Base-by-base conservation (phyloP, 2,113 vertebrate genomes). In the Caretta caretta region DNA sequence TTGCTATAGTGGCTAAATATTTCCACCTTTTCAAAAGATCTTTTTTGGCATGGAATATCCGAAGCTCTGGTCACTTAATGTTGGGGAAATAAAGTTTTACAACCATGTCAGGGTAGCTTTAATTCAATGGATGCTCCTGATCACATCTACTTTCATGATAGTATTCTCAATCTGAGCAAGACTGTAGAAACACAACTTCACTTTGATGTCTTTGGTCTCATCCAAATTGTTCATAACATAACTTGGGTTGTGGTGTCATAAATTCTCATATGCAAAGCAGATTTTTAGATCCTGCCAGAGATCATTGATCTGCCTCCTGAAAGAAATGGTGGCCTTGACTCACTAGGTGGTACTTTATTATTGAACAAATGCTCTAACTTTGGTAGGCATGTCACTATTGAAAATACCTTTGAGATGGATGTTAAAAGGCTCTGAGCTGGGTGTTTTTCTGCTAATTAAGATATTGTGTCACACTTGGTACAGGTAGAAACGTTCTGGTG, bases 281-380 rank as follows among this genome's bases (percentile, higher is more conserved):
- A 22, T 80, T 93, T 95, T 90, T 86, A 83, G 81, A 85, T 8
- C 91, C 49, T 38, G 19, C n/a, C 65, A 72, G 65, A 38, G 35
- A 72, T 92, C 72, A 92, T 83, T 54, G 6, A 0, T 84, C 83
- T 92, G 80, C 83, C 59, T 92, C 87, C 72, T 94, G 87, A 80
- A 96, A 89, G 87, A 94, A 75, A 16, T 78, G 85, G 78, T 81
- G 83, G 75, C 12, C 84, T 72, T 87, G 46, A 88, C 83, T 92
- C 86, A 87, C 49, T 92, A 89, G 1, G 1, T 16, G 94, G 91
- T 91, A 92, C 57, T 46, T 6, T 80, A 80, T 78, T 72, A 76
- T 46, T 84, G 93, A 96, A 93, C 86, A 95, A 94, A 89, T 84
- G 84, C 76, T 93, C 90, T 89, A 57, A 84, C 75, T 87, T 20